These are phyloP conservation scores for Butastur rufipennis DNA, from an alignment of 2,113 vertebrate species.

Conservation along the genomic window DNA sequence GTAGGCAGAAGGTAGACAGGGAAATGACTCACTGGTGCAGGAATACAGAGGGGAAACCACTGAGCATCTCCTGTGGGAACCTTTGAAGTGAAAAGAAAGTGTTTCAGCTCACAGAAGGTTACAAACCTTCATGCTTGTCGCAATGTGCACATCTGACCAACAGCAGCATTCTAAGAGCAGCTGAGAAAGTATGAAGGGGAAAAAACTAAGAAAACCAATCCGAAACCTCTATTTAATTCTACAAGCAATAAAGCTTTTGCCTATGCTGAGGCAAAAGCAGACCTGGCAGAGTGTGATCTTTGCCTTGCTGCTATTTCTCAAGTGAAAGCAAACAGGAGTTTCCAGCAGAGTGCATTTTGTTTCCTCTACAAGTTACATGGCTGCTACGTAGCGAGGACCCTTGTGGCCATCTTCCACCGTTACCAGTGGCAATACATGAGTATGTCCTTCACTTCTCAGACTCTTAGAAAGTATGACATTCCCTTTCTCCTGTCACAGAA, in stretches of 20 bases:
- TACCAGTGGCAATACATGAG: not conserved
- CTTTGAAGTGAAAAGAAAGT: not conserved
- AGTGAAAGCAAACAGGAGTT: not conserved
- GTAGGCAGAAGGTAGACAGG: conserved; percentile 16
- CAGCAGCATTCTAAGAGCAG: not conserved
- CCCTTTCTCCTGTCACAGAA: not conserved
- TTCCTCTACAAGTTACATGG: not conserved
- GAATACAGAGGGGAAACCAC: not conserved
- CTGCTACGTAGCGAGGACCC: not conserved
- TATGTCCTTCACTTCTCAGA: not conserved
- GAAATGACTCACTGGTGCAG: conserved; percentile 13
- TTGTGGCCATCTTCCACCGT: accelerated
- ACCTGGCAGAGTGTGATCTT: not conserved
- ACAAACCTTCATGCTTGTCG: not conserved
- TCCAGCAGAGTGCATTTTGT: not conserved
- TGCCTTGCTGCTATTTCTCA: not conserved
- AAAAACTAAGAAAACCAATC: not conserved
- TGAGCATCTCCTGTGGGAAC: not conserved
- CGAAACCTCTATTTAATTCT: not conserved
- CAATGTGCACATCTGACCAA: not conserved
- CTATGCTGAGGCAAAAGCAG: not conserved
- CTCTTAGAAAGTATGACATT: not conserved
- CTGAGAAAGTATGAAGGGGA: not conserved
- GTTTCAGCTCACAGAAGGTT: not conserved
- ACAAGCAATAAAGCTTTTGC: not conserved